Base-by-base conservation (phyloP, 1,140 invertebrate species). In the Bombus picipes region DNA sequence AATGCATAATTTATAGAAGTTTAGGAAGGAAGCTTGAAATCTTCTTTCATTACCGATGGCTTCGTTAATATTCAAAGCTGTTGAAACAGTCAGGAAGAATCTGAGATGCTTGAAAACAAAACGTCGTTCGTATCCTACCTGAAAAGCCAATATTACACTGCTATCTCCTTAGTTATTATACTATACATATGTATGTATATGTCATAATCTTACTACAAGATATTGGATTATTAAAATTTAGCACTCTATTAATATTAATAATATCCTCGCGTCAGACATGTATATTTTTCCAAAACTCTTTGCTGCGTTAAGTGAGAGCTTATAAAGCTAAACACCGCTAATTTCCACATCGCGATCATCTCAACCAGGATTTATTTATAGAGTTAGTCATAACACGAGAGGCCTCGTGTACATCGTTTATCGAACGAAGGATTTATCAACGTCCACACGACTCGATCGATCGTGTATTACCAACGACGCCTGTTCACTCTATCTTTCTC, bases 341-440 rank as follows among this genome's bases (percentile, higher is more conserved):
- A 71, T 71, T 39, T 39, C 37, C 37, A 71, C 68, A 28, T 39
- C 37, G 37, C 37, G 68, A 37, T 39, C 32, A 39, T 12, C 68
- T 12, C 68, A 39, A 25, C 2, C 37, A 15, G 13, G 12, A 41
- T 39, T 41, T 72, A 72, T 72, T 72, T 72, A 72, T 72, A 72
- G 70, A 72, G 70, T 25, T 28, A 72, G 25, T 13, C 39, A 41
- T 41, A 39, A 72, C 70, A 72, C 70, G 28, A 41, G 70, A 72
- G 70, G 28, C 70, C 70, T 72, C 70, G 28, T 37, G 70, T 41
- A 72, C 70, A n/a, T 74, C 72, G 72, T 74, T 76, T 57, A 57
- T 76, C 74, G 74, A 76, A 10, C 32, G 53, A 59, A 59, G 32
- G 74, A 76, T 76, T 57, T 32, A 76, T 76, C 74, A 57, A 57